These are phyloP conservation scores for Drosophila basisetae DNA, from an alignment of 2,888 invertebrate genomes.

Conservation along the genomic window DNA sequence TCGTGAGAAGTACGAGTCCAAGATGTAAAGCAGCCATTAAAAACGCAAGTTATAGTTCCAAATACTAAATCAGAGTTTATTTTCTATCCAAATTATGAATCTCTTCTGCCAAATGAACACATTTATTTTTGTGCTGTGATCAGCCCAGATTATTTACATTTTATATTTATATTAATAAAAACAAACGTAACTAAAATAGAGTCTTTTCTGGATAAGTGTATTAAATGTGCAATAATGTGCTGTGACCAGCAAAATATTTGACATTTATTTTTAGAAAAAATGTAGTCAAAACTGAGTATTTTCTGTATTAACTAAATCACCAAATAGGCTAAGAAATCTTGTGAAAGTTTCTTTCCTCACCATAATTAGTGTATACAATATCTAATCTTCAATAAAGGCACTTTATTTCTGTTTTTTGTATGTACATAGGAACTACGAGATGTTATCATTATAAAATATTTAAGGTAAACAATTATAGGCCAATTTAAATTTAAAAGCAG, in stretches of 20 bases:
- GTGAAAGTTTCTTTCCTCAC: too few relatives aligned
- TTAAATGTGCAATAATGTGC: too few relatives aligned
- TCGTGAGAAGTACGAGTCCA: neutral
- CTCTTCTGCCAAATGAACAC: neutral
- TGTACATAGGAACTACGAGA: neutral
- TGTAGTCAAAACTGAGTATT: neutral
- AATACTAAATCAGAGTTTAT: neutral
- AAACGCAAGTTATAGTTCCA: neutral
- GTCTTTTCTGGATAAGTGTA: too few relatives aligned
- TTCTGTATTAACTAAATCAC: neutral
- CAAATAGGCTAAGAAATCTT: neutral
- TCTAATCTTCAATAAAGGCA: neutral
- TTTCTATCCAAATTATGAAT: neutral
- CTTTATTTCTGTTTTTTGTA: neutral
- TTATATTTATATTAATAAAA: too few relatives aligned
- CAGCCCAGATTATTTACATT: too few relatives aligned
- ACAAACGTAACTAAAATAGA: too few relatives aligned
- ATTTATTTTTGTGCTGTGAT: neutral
- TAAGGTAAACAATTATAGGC: neutral
- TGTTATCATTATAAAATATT: neutral
- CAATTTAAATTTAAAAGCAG: neutral
- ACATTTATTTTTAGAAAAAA: neutral
- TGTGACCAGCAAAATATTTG: too few relatives aligned
- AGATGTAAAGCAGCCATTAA: neutral
- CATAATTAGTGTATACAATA: too few relatives aligned